Base-by-base conservation (phyloP, 2,888 invertebrate species). In the Aphodius sticticus region DNA sequence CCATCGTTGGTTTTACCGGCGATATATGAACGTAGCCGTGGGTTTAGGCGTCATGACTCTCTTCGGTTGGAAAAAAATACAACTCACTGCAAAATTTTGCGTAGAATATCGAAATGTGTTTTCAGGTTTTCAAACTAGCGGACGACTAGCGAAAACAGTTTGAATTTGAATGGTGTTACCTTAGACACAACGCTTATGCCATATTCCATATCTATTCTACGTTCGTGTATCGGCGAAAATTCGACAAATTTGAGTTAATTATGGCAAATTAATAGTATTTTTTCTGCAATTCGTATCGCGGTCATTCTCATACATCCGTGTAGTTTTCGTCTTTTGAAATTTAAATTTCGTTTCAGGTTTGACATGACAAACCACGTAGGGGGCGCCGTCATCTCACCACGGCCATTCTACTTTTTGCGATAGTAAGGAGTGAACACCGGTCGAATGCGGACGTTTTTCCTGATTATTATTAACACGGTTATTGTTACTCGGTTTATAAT, bases 91-190 rank as follows among this genome's bases (percentile, higher is more conserved):
- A 53, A 53, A 53, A 53, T 53, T 53, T 53, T 53, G 53, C 12
- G 9, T 53, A 9, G 9, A 53, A 12, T 53, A 53, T 53, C 53
- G 53, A 53, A 53, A 53, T 7, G 53, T 53, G 12, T 26, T 26
- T 26, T 53, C 53, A 53, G 53, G 53, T 53, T 53, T 53, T 53
- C 12, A 12, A 53, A 53, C 7, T 53, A 1, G 53, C 53, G 53
- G 53, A 53, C 53, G 53, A 53, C 53, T 53, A 53, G 12, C 53
- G 53, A 12, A 53, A 53, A 26, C 26, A 53, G 53, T 53, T 53
- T 53, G 53, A 53, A 53, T 53, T 53, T 53, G 53, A 53, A 53
- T 53, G 53, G 53, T 53, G 53, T 53, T 53, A 53, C 53, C 53
- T 53, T 53, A 53, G 53, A 53, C 53, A 53, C 53, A 53, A 53